A percentile compares a stretch with the other conserved stretches of the same genome.
phyloP scores from a whole-genome alignment of 2,888 invertebrate genomes.

The Trisateles emortualis region DNA sequence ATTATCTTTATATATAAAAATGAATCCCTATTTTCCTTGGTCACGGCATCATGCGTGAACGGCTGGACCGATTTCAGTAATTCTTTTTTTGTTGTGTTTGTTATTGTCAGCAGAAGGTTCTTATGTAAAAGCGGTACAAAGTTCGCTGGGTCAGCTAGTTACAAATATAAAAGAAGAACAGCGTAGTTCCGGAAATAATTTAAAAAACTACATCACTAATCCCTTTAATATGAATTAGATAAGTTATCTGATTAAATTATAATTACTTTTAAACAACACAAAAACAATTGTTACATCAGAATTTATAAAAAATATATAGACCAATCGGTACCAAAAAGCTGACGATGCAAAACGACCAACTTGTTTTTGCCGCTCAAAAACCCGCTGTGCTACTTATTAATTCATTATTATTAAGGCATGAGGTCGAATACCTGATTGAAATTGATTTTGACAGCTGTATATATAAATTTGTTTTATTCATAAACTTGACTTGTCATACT shows the following conservation, averaged over 20 bases:
- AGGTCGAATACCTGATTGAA: slow-evolving; percentile 17
- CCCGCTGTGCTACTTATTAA: slow-evolving; percentile 23
- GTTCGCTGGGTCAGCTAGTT: no score
- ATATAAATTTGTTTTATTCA: slow-evolving; percentile 35
- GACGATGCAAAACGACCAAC: slow-evolving; percentile 34
- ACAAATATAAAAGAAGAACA: no score
- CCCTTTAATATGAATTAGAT: slow-evolving; percentile 25
- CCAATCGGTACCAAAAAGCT: slow-evolving; percentile 29
- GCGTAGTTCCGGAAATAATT: no score
- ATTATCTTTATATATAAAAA: no score
- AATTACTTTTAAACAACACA: slow-evolving; percentile 47
- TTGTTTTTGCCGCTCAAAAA: slow-evolving; percentile 37
- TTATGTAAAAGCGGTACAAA: no score
- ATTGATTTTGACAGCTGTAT: slow-evolving; percentile 39
- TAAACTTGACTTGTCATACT: slow-evolving; percentile 17
- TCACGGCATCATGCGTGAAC: no score
- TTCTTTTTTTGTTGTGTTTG: no score
- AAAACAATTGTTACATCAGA: slow-evolving; percentile 43
- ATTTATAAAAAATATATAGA: slow-evolving; percentile 35
- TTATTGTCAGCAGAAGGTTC: no score
- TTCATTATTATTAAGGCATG: slow-evolving; percentile 29
- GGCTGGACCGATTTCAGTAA: no score
- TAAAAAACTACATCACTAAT: not conserved
- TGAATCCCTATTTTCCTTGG: no score
- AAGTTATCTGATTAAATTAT: slow-evolving; percentile 43